phyloP scores from a whole-genome alignment of 2,113 vertebrate genomes.

The Paedocypris sp. region DNA sequence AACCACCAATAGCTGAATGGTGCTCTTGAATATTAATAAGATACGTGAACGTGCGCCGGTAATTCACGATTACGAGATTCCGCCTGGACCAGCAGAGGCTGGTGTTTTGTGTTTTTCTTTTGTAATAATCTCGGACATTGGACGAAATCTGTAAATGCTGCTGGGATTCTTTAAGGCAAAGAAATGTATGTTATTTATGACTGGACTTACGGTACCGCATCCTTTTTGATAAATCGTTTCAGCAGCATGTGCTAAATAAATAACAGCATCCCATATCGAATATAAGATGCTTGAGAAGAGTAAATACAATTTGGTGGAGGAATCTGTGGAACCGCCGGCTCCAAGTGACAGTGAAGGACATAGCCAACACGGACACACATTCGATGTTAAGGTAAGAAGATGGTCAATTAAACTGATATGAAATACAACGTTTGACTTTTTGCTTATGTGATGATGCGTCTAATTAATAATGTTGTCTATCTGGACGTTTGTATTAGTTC shows the following conservation, averaged over 20 bases:
- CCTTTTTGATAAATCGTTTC: neutral
- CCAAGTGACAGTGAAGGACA: slow-evolving; percentile 90
- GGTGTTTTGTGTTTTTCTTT: too few relatives aligned
- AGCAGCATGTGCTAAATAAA: neutral
- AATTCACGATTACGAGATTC: neutral
- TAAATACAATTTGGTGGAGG: slow-evolving; percentile 91
- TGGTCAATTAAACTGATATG: too few relatives aligned
- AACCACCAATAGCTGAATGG: neutral
- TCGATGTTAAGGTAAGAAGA: slow-evolving; percentile 83
- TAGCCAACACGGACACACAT: slow-evolving; percentile 84
- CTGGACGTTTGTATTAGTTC: too few relatives aligned
- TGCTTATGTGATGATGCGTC: too few relatives aligned
- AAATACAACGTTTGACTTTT: too few relatives aligned
- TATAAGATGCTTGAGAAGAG: slow-evolving; percentile 78
- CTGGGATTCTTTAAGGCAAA: too few relatives aligned
- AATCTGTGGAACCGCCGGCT: slow-evolving; percentile 78
- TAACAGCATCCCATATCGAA: neutral
- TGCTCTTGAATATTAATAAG: neutral
- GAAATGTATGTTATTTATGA: too few relatives aligned
- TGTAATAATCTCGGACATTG: too few relatives aligned
- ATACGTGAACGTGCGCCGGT: neutral
- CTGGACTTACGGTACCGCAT: too few relatives aligned
- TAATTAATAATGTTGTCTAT: too few relatives aligned
- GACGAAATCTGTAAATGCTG: too few relatives aligned
- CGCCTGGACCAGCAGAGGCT: neutral